phyloP scores from a whole-genome alignment of 2,113 vertebrate genomes.

The Spheniscus mendiculus region DNA sequence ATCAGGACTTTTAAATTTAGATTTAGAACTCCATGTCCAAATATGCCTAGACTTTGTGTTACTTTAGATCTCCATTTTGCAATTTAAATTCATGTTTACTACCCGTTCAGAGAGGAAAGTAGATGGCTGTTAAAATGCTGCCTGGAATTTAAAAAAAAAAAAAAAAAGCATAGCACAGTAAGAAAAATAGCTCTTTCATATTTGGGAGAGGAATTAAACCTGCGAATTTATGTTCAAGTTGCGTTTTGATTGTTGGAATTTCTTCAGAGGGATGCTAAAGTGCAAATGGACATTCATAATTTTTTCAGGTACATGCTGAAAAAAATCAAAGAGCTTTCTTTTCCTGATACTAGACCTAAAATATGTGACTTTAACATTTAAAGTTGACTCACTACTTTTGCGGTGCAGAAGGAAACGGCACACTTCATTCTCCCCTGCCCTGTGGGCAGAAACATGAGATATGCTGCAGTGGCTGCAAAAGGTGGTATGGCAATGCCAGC shows the following conservation, averaged over 20 bases:
- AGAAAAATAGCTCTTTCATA: neutral
- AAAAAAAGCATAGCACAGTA: neutral
- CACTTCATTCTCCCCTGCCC: neutral
- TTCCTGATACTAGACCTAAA: neutral
- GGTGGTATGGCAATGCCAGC: neutral
- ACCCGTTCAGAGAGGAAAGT: neutral
- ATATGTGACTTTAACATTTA: neutral
- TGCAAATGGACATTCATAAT: neutral
- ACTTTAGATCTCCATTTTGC: slow-evolving; percentile 4
- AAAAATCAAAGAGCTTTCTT: neutral
- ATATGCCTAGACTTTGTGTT: slow-evolving; percentile 5
- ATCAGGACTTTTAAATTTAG: slow-evolving; percentile 21
- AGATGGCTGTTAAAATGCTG: neutral
- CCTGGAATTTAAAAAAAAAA: neutral
- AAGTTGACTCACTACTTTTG: neutral
- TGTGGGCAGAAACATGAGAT: neutral
- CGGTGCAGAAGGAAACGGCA: neutral
- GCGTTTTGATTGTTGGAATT: neutral
- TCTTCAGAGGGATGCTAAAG: neutral
- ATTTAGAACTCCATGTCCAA: neutral
- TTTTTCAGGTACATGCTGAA: neutral
- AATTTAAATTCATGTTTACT: slow-evolving; percentile 28
- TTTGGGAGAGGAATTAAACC: neutral
- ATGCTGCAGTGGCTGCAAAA: neutral
- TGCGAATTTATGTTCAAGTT: neutral